These are phyloP conservation scores for Limnephilus auricula DNA, from an alignment of 2,888 invertebrate species.

Conservation along the genomic window DNA sequence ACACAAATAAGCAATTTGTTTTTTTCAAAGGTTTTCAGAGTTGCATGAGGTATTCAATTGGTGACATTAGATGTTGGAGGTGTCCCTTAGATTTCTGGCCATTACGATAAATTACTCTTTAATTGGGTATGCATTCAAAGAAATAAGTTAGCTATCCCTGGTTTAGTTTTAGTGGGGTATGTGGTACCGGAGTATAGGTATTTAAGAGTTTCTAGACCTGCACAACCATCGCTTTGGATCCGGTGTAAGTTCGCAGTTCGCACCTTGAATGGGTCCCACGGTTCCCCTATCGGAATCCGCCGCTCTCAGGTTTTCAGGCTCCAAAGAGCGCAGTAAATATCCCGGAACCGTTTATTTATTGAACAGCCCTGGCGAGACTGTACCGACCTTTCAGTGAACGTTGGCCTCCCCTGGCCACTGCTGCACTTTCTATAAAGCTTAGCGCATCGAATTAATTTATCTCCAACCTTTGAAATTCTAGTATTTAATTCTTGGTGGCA, in stretches of 20 bases:
- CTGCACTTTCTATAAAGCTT: constrained; percentile 15
- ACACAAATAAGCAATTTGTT: neutral
- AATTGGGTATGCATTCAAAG: neutral
- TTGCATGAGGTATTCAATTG: too few species aligned
- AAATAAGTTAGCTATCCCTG: neutral
- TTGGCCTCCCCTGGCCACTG: neutral
- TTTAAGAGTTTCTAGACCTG: neutral
- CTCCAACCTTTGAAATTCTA: neutral
- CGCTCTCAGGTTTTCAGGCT: neutral
- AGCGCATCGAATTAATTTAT: neutral
- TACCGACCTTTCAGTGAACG: neutral
- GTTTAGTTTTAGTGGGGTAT: neutral
- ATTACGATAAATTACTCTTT: too few species aligned
- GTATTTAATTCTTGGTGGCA: neutral
- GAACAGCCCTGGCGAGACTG: constrained; percentile 11
- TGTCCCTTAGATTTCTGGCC: too few species aligned
- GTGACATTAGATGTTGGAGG: too few species aligned
- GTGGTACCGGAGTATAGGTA: neutral
- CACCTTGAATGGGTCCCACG: constrained; percentile 22
- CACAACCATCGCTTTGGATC: neutral
- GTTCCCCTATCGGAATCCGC: neutral
- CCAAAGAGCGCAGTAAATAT: constrained; percentile 34
- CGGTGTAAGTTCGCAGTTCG: neutral
- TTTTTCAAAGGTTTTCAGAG: too few species aligned
- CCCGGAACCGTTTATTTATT: constrained; percentile 36